Base-by-base conservation (phyloP, 2,113 vertebrate genomes). In the Paradisaea rubra region DNA sequence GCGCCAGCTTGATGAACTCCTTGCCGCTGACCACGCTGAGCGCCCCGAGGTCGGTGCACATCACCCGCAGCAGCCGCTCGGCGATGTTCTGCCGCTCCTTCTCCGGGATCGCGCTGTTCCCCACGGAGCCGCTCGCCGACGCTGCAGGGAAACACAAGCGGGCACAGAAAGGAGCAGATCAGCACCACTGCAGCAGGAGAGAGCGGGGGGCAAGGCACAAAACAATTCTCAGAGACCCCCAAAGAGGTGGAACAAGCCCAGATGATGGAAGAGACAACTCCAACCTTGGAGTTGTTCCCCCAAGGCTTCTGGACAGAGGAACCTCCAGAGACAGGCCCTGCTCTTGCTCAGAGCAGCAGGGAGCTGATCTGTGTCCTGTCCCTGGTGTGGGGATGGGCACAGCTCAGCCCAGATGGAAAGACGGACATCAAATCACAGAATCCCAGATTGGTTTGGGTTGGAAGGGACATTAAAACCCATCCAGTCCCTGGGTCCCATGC, bases 1-100 rank as follows among this genome's bases (percentile, higher is more conserved):
- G 99, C 0, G 99, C 99, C 94, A 99, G 97, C 97, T 99, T 99
- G 69, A 99, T 98, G 97, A 99, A 99, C 88, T 99, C 99, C 96
- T 99, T 99, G 66, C 99, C 98, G 12, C 98, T 99, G 91, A 99
- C 97, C 95, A 99, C 98, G 1, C 98, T 98, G 56, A 99, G 98
- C 2, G 99, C 98, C 31, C 98, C 99, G 15, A 99, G 98, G 96
- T 99, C 99, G 1, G 98, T 98, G 11, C 99, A 99, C 99, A 99
- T 99, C 90, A 99, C 99, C 89, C 99, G 97, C 92, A 99, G 97
- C 49, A 99, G 98, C 71, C 99, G 97, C 96, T 99, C 99, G 0
- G 99, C 99, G 37, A 99, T 99, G 98, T 99, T 99, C 97, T 99
- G 99, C 39, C 99, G 98, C 95, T 99, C 99, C 97, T 99, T 99